Evolutionary conservation across 2,113 vertebrate genomes (phyloP).

Genomic region (Oophaga pumilio): DNA sequence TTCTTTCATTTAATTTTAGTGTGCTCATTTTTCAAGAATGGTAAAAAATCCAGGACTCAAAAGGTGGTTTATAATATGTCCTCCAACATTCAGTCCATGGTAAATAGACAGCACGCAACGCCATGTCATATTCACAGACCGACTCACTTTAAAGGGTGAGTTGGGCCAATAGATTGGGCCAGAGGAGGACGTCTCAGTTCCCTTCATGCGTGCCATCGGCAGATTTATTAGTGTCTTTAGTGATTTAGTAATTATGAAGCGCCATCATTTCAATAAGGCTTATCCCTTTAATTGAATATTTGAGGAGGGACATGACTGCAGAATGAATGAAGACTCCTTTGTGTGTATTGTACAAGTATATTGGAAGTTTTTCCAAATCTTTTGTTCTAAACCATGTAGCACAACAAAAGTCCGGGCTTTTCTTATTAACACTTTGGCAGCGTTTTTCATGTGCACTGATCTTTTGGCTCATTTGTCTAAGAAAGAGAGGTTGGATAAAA

Average conservation of each 20-base stretch:
- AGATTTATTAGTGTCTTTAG: neutral
- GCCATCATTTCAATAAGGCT: neutral
- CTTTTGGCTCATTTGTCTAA: constrained; percentile 41
- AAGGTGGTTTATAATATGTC: no score
- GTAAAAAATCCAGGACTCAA: no score
- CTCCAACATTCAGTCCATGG: no score
- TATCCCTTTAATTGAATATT: neutral
- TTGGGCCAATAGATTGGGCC: no score
- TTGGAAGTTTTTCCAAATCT: constrained; percentile 38
- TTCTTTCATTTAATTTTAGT: no score
- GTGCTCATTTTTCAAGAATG: no score
- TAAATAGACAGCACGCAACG: no score
- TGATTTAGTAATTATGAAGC: neutral
- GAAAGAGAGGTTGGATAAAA: constrained; percentile 9
- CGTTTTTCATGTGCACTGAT: constrained; percentile 45
- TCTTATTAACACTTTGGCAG: constrained; percentile 41
- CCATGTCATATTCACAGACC: no score
- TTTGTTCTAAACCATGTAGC: constrained; percentile 35
- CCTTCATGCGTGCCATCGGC: no score
- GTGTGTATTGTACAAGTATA: constrained; percentile 29
- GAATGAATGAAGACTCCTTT: constrained; percentile 27
- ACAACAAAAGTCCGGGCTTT: constrained; percentile 50
- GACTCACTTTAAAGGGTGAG: no score
- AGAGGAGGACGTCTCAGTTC: no score
- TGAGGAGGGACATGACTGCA: neutral